Base-by-base conservation (phyloP, 1,140 invertebrate genomes). In the Calycopis cecrops region DNA sequence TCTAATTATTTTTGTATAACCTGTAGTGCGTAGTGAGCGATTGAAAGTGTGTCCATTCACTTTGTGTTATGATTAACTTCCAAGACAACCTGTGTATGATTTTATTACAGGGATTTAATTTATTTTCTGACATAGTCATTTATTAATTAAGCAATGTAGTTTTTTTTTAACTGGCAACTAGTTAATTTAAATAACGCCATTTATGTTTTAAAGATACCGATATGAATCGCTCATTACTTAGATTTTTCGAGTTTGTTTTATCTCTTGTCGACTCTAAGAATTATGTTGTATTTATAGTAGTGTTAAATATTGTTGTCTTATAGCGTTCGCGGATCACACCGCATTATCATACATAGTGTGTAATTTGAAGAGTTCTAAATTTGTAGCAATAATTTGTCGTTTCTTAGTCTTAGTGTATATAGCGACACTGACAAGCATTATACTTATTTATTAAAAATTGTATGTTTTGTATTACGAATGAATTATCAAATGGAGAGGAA, bases 231-330 rank as follows among this genome's bases (percentile, higher is more conserved):
- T 44, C 40, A 16, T 44, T 17, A 14, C 40, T 44, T 9, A 17
- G 38, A 12, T 40, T 44, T 44, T 44, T 28, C 16, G 40, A 16
- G 14, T 44, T 44, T 16, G 40, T 44, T 44, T 44, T 44, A 28
- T 28, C 21, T 14, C 40, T 44, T 44, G 40, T 16, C 17, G 14
- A 12, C 12, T 44, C 14, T 18, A 16, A 16, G 11, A 37, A 37
- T 37, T 44, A 8, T 14, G 14, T 44, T 9, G 40, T 44, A 44
- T 44, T 44, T 44, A 44, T 18, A 18, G 12, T 44, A 37, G 40
- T 44, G 21, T 28, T 44, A 16, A 17, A 44, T 44, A 44, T 44
- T 44, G 40, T 44, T 44, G 40, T 44, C 40, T 14, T 12, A 6
- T 44, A 44, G 40, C 21, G 21, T 44, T 40, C 17, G 14, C 2